Conservation (phyloP, 2,797 vertebrate species). For the Tiaroga cobitis region DNA sequence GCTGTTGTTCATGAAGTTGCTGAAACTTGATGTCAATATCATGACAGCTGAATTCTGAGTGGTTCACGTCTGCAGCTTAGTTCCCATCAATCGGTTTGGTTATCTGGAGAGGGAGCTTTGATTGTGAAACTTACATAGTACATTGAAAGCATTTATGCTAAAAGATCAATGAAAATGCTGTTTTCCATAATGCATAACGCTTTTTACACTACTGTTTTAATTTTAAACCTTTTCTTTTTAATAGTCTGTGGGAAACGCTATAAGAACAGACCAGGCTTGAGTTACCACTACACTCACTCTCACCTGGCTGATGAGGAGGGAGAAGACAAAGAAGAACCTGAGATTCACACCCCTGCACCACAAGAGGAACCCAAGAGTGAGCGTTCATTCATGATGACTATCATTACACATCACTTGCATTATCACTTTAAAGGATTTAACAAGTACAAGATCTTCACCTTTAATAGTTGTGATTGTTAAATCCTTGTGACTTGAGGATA, state of each 20-base stretch:
- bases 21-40: neutral
- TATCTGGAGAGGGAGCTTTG: neutral
- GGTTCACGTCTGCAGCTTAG: neutral
- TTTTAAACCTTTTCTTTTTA: neutral
- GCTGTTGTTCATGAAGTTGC: neutral
- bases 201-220: neutral
- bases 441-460: neutral
- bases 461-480: neutral
- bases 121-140: neutral
- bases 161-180: neutral
- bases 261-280: slow-evolving; percentile 95
- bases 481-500: slow-evolving; percentile 6
- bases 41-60: neutral
- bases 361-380: slow-evolving; percentile 94
- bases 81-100: neutral
- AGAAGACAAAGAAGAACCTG: slow-evolving; percentile 92
- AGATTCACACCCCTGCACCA: slow-evolving; percentile 89
- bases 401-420: neutral
- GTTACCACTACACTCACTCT: slow-evolving; percentile 96
- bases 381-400: slow-evolving; percentile 53
- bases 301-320: slow-evolving; percentile 97
- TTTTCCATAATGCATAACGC: slow-evolving; percentile 22
- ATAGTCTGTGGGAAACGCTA: slow-evolving; percentile 96
- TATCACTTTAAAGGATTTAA: neutral
- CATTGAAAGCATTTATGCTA: neutral